Conservation (phyloP, 2,797 vertebrate genomes). For the Thalassophryne amazonica region DNA sequence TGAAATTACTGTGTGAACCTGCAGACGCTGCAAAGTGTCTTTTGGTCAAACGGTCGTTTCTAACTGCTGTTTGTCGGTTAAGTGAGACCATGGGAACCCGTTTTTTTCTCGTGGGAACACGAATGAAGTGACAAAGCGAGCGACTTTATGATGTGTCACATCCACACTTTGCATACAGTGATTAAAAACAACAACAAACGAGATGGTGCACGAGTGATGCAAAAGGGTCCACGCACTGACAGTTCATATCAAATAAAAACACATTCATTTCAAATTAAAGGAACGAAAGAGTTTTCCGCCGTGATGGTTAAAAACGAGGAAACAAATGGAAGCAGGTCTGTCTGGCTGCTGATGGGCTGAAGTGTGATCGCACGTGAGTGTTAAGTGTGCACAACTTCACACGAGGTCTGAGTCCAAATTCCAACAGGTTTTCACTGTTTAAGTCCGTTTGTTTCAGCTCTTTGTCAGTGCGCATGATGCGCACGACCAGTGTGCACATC, state of each 20-base stretch:
- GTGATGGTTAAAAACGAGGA: neutral
- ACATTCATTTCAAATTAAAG: no score
- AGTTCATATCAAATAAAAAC: fast-evolving
- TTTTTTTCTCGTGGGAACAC: conserved; percentile 59
- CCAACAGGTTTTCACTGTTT: neutral
- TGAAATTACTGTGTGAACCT: no score
- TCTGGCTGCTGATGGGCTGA: neutral
- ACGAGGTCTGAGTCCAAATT: neutral
- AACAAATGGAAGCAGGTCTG: neutral
- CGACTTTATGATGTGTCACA: conserved; percentile 65
- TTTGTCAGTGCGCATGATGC: conserved; percentile 17
- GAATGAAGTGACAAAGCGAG: conserved; percentile 56
- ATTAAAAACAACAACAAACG: conserved; percentile 16
- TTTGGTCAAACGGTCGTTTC: no score
- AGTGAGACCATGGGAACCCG: conserved; percentile 62
- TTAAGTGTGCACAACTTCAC: conserved; percentile 61
- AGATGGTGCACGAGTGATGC: neutral
- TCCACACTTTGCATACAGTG: conserved; percentile 36
- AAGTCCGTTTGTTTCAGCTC: neutral
- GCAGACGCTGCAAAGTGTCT: no score
- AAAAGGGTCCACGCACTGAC: neutral
- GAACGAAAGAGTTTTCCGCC: no score
- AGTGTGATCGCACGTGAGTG: conserved; percentile 51
- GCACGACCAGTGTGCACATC: conserved; percentile 26
- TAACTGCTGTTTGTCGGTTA: no score